A percentile compares a stretch with the other conserved stretches of the same genome.
Evolutionary conservation across 2,797 vertebrate species (phyloP).

Genomic region (Karalla daura): DNA sequence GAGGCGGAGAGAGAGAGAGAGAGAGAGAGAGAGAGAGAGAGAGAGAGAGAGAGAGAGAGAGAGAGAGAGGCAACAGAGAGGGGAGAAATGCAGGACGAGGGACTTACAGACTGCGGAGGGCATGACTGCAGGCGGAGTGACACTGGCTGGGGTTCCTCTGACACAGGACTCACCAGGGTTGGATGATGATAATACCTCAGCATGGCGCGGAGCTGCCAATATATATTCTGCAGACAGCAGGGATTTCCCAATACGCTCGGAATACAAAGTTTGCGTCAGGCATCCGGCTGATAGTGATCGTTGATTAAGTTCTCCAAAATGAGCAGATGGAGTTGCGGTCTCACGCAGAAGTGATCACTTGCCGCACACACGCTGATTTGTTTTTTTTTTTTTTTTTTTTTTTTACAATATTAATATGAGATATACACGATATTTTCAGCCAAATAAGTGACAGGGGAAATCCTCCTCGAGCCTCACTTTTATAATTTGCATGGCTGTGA

Average conservation of each 20-base stretch:
- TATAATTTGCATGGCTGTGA: constrained; percentile 41
- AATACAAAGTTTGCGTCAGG: constrained; percentile 26
- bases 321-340: not conserved
- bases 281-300: constrained; percentile 16
- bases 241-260: constrained; percentile 62
- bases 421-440: constrained; percentile 50
- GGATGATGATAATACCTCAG: constrained; percentile 23
- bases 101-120: constrained; percentile 61
- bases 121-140: constrained; percentile 59
- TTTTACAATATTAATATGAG: too few relatives aligned
- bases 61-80: constrained; percentile 22
- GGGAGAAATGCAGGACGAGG: not conserved
- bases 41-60: constrained; percentile 34
- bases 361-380: too few relatives aligned
- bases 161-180: constrained; percentile 21
- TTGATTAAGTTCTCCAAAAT: not conserved
- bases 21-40: constrained; percentile 1
- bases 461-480: constrained; percentile 17
- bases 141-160: constrained; percentile 42
- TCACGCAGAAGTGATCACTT: too few relatives aligned
- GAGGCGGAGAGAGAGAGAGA: constrained; percentile 29
- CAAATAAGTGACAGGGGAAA: constrained; percentile 32
- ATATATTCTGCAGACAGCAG: constrained; percentile 66
- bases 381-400: too few relatives aligned
- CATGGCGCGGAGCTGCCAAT: constrained; percentile 28